phyloP scores from a whole-genome alignment of 2,888 invertebrate species.

The Parnassius apollo region DNA sequence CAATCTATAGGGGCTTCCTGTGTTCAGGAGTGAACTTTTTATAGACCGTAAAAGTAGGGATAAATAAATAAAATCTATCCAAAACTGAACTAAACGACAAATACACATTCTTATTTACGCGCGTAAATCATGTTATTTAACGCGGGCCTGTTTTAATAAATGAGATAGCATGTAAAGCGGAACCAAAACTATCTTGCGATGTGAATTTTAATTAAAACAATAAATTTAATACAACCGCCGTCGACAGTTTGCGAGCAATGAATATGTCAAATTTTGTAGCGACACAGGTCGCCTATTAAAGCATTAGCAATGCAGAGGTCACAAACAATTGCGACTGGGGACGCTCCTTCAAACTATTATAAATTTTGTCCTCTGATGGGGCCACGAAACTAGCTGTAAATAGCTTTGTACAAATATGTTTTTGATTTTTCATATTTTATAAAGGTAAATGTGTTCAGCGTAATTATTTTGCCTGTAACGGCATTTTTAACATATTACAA shows the following conservation, averaged over 20 bases:
- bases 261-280: constrained; percentile 36
- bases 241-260: constrained; percentile 35
- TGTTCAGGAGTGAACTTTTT: too few relatives aligned
- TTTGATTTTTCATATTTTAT: too few relatives aligned
- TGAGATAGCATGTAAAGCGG: constrained; percentile 18
- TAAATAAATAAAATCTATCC: too few relatives aligned
- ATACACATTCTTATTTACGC: not conserved
- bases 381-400: constrained; percentile 40
- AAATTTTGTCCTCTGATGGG: constrained; percentile 55
- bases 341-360: constrained; percentile 59
- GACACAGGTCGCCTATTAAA: constrained; percentile 50
- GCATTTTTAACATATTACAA: too few relatives aligned
- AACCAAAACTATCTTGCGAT: constrained; percentile 37
- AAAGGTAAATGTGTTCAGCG: too few relatives aligned
- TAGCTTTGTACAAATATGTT: too few relatives aligned
- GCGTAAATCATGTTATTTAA: constrained; percentile 14
- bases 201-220: constrained; percentile 45
- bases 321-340: constrained; percentile 58
- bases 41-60: too few relatives aligned
- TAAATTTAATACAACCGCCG: constrained; percentile 39
- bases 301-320: constrained; percentile 61
- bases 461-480: too few relatives aligned
- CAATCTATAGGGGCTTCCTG: too few relatives aligned
- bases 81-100: too few relatives aligned
- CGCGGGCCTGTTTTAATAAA: constrained; percentile 4